Conservation (phyloP, 2,888 invertebrate species). For the Tetramorium bicarinatum region DNA sequence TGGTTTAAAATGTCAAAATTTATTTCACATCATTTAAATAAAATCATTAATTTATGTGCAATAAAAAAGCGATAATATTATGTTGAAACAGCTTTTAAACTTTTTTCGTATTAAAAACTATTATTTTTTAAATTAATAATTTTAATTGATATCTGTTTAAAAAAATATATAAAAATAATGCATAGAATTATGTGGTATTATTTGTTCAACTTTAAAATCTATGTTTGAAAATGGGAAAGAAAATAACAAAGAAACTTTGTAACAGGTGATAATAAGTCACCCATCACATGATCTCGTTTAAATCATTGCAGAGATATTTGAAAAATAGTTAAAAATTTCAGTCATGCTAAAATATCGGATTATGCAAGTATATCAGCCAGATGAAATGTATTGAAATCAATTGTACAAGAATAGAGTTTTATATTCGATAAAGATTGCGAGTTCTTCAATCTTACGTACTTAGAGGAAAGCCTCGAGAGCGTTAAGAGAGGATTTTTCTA, state of each 20-base stretch:
- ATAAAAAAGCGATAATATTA: neutral
- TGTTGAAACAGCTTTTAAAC: neutral
- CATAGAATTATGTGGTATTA: neutral
- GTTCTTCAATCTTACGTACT: neutral
- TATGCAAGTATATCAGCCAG: neutral
- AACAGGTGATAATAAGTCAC: neutral
- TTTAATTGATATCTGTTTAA: neutral
- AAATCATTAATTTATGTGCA: neutral
- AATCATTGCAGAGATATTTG: neutral
- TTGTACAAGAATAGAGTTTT: neutral
- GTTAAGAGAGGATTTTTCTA: slow-evolving; percentile 33
- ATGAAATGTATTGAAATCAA: neutral
- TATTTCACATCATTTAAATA: neutral
- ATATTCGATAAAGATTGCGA: neutral
- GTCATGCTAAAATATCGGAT: neutral
- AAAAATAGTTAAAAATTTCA: neutral
- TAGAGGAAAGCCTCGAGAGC: too few species aligned
- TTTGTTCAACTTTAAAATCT: neutral
- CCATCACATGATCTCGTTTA: neutral
- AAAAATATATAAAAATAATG: too few species aligned
- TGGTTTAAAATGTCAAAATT: neutral
- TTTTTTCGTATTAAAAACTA: neutral
- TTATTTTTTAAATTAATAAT: neutral
- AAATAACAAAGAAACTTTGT: neutral
- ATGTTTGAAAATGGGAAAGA: neutral